Percentiles rank a stretch among this genome's conserved stretches.
Conservation (phyloP, 2,888 invertebrate species). For the Ditylenchus weischeri region DNA sequence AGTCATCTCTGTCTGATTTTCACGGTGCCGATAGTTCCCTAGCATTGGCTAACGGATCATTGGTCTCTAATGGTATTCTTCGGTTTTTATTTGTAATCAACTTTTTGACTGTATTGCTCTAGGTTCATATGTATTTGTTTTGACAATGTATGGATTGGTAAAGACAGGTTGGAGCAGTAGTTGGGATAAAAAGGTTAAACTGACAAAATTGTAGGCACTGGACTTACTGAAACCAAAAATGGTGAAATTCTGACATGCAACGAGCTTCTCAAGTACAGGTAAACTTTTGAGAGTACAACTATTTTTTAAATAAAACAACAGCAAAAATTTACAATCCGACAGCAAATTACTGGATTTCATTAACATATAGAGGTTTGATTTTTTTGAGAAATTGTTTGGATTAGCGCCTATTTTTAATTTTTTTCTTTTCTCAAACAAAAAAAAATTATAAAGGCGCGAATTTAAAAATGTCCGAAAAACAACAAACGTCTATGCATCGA, state of each 20-base stretch:
- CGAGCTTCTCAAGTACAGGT: conserved; percentile 70
- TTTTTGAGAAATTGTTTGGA: too few species aligned
- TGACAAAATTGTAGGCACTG: conserved; percentile 73
- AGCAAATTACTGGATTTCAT: too few species aligned
- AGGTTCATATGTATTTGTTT: conserved; percentile 82
- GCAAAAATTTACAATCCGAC: too few species aligned
- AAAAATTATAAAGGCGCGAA: too few species aligned
- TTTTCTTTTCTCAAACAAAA: too few species aligned
- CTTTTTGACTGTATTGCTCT: neutral
- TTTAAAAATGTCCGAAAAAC: too few species aligned
- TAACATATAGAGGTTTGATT: too few species aligned
- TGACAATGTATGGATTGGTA: conserved; percentile 74
- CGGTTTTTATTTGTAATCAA: neutral
- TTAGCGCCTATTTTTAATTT: too few species aligned
- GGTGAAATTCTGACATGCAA: conserved; percentile 84
- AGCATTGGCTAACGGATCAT: neutral
- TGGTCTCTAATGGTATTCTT: conserved; percentile 8
- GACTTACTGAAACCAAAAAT: conserved; percentile 84
- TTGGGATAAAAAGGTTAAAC: too few species aligned
- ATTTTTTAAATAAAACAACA: too few species aligned
- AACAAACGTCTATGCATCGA: too few species aligned
- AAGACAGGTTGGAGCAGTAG: conserved; percentile 63
- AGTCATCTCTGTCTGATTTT: conserved; percentile 2
- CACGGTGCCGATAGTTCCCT: neutral
- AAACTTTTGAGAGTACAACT: neutral